Conservation (phyloP, 1,140 invertebrate species). For the Drosophila cardini region DNA sequence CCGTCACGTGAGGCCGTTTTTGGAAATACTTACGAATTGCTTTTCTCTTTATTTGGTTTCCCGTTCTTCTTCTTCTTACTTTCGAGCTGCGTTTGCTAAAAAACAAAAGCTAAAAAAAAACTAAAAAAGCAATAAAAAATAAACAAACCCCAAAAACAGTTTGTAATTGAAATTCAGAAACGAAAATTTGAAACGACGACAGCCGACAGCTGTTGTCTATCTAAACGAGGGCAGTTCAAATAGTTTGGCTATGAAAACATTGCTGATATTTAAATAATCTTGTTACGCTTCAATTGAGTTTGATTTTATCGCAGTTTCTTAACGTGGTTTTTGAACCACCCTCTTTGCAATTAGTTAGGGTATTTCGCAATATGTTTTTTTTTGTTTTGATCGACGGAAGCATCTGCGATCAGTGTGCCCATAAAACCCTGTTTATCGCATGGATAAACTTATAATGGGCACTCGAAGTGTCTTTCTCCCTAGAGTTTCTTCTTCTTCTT, state of each 20-base stretch:
- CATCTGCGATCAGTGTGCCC: slow-evolving; percentile 5
- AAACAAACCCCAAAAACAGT: slow-evolving; percentile 26
- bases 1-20: slow-evolving; percentile 52
- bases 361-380: slow-evolving; percentile 16
- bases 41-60: slow-evolving; percentile 15
- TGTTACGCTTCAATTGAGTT: neutral
- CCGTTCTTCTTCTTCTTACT: neutral
- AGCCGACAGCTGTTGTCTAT: slow-evolving; percentile 57
- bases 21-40: neutral
- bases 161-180: slow-evolving; percentile 30
- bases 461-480: neutral
- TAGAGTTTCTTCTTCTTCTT: too few relatives aligned
- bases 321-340: neutral
- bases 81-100: slow-evolving; percentile 16
- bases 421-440: neutral
- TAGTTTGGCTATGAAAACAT: neutral
- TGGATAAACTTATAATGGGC: slow-evolving; percentile 13
- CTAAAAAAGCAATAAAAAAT: slow-evolving; percentile 13
- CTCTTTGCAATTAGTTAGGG: neutral
- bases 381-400: slow-evolving; percentile 45
- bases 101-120: neutral
- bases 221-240: slow-evolving; percentile 5
- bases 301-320: neutral
- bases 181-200: slow-evolving; percentile 26
- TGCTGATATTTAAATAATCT: neutral